Evolutionary conservation across 2,888 invertebrate species (phyloP).

Genomic region (Chalcis sispes): DNA sequence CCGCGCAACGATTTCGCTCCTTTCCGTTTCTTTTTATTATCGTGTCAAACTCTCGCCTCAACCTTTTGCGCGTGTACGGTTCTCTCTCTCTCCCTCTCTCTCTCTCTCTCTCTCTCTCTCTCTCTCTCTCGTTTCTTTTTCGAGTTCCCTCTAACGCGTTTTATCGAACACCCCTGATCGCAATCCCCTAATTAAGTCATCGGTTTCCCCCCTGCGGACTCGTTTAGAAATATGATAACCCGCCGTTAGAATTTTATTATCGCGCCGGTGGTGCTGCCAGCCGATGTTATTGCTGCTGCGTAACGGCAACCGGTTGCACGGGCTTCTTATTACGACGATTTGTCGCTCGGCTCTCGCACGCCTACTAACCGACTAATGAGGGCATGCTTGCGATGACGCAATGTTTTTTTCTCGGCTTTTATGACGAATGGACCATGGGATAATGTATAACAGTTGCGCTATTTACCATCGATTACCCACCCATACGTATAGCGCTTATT

Average conservation of each 20-base stretch:
- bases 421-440: slow-evolving; percentile 3
- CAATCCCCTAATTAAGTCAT: slow-evolving; percentile 37
- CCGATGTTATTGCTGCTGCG: no score
- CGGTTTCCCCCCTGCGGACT: not conserved
- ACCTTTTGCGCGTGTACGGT: no score
- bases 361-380: not conserved
- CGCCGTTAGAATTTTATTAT: slow-evolving; percentile 41
- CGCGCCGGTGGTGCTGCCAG: no score
- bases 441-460: slow-evolving; percentile 12
- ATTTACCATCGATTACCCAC: slow-evolving; percentile 7
- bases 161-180: not conserved
- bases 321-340: no score
- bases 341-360: slow-evolving; percentile 12
- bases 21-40: no score
- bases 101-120: not conserved
- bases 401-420: no score
- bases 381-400: slow-evolving; percentile 8
- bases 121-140: not conserved
- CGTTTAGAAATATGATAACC: slow-evolving; percentile 39
- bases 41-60: no score
- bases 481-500: not conserved
- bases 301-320: no score
- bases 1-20: no score
- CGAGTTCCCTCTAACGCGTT: not conserved
- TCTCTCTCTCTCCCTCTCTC: slow-evolving; percentile 2